Base-by-base conservation (phyloP, 1,140 invertebrate species). In the Platyura marginata region DNA sequence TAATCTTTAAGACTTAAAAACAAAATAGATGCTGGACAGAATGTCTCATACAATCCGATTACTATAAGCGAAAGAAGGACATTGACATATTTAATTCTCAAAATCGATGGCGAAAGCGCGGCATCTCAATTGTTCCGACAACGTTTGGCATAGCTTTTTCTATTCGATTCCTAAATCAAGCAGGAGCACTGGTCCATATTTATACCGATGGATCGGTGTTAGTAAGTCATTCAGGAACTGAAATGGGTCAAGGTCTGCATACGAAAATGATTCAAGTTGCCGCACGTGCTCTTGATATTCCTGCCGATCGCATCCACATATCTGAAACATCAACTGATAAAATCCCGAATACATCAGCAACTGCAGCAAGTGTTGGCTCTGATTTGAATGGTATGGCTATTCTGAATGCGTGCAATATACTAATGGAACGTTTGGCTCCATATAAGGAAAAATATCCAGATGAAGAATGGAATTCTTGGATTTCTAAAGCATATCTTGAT, bases 301-400 rank as follows among this genome's bases (percentile, higher is more conserved):
- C 84, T 21, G 56, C 70, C 9, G 71, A 77, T 0, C 75, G 80
- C 53, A 89, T 97, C 51, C 79, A 91, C 54, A 88, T 92, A 19
- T 71, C 70, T 40, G 92, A 95, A 64, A 92, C 87, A 1, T 64
- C 81, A 9, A 94, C 90, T 0, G 87, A 93, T 54, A 94, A 91
- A 66, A 88, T 96, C 1, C 89, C 92, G 0, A 97, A 97, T 58
- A 86, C 89, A 1, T 85, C 86, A 20, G 71, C 91, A 0, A 93
- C 92, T 11, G 91, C 92, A 21, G 93, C 88, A 2, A 93, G 88
- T 65, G 72, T 75, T 35, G 79, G 84, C 8, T 93, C 90, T 2
- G 92, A 97, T 70, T 57, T 97, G 0, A 93, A 96, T 64, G 92
- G 92, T 48, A 90, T 93, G 82, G 93, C 93, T 16, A 74, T 97